Evolutionary conservation across 2,888 invertebrate species (phyloP), one percentile per base, ranked within the genome.

Genomic region (Athrips mouffetella): DNA sequence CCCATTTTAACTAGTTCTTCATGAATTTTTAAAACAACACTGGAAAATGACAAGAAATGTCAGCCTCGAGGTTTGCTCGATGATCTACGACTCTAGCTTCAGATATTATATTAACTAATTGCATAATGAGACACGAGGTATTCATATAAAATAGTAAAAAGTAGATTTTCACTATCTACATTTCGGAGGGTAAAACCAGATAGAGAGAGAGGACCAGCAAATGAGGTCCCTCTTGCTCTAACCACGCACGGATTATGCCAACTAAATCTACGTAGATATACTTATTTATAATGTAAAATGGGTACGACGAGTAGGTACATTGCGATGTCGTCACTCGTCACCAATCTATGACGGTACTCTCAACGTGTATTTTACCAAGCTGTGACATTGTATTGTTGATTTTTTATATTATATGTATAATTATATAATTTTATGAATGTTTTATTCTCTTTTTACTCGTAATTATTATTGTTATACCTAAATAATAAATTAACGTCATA

Each of bases 381-480:
- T 80, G 81, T 80, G 81, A 82, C 75, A 74, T 74, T 71, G 65
- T 69, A 77, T 70, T 79, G 78, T 81, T 85, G 67, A 70, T 80
- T 80, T 79, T 73, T 74, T 64, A 62, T 63, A 73, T 33, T 23
- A 20, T 45, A 35, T 35, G 45, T 71, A 67, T 66, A 30, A 72
- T 70, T 69, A 66, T 75, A 72, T 76, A 68, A 71, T 76, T 80
- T 75, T 72, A 70, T 56, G 61, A 78, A 74, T 58, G 66, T 79
- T 78, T 77, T 77, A 76, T 76, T 73, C 59, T 67, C 67, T 67
- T 74, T 77, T 74, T 70, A 75, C 65, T 73, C 60, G 65, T 69
- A 60, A 67, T 63, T 70, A 69, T 72, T 72, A 78, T 78, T 80
- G 76, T 76, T 77, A 71, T 67, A 80, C 62, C 64, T 71, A 73